Conservation (phyloP, 2,888 invertebrate genomes). For the Furcula furcula region DNA sequence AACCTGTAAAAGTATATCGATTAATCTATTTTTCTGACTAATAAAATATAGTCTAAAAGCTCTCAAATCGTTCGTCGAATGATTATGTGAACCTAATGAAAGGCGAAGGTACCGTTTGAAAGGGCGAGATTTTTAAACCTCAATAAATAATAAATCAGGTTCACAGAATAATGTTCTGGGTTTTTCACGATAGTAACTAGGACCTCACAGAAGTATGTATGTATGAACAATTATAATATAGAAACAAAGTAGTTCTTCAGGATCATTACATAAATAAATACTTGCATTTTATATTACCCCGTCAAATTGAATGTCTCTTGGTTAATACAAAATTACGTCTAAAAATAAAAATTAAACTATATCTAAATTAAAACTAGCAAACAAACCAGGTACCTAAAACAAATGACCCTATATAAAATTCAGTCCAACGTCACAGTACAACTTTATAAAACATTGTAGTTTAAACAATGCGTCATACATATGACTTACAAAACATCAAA, state of each 20-base stretch:
- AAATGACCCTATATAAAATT: conserved; percentile 52
- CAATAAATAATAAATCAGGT: conserved; percentile 25
- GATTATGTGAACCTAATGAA: conserved; percentile 8
- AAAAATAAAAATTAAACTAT: conserved; percentile 55
- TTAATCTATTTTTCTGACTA: conserved; percentile 3
- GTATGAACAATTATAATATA: conserved; percentile 28
- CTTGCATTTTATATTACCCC: too few species aligned
- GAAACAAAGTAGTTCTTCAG: conserved; percentile 10
- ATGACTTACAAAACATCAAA: conserved; percentile 12
- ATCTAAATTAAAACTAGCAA: conserved; percentile 51
- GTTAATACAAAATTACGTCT: conserved; percentile 48
- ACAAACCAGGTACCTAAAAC: conserved; percentile 56
- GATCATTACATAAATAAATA: conserved; percentile 26
- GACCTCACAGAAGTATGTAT: conserved; percentile 14
- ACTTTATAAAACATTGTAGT: conserved; percentile 12
- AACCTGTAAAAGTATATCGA: conserved; percentile 14
- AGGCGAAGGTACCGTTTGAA: conserved; percentile 14
- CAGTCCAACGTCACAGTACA: conserved; percentile 44
- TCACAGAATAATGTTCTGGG: conserved; percentile 23
- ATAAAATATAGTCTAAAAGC: conserved; percentile 1
- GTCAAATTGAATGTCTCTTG: conserved; percentile 29
- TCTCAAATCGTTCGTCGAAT: neutral
- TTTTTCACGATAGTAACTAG: conserved; percentile 12
- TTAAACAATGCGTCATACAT: conserved; percentile 18
- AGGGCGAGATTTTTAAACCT: conserved; percentile 44